A percentile compares a stretch with the other conserved stretches of the same genome.
phyloP scores from a whole-genome alignment of 2,797 vertebrate genomes.

The Phrynocephalus forsythii region DNA sequence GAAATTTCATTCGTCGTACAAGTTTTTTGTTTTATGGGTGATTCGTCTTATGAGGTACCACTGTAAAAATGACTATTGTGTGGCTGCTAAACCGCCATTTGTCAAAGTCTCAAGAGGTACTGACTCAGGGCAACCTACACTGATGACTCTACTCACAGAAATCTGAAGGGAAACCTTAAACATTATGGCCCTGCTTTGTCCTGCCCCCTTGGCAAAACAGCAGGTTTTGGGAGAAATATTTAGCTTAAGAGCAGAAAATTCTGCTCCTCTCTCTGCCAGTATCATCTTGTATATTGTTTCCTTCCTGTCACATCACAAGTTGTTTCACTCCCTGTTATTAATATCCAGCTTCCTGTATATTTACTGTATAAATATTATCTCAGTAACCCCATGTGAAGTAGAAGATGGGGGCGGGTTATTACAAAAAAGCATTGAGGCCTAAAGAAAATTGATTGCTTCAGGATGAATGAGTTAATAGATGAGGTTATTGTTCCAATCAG shows the following conservation, averaged over 20 bases:
- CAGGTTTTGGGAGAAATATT: neutral
- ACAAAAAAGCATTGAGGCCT: neutral
- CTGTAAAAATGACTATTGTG: too few species aligned
- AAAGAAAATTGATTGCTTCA: neutral
- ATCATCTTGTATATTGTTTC: neutral
- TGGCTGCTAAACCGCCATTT: neutral
- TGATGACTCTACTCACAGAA: neutral
- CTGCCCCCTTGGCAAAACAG: neutral
- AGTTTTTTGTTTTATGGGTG: too few species aligned
- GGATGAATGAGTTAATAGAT: neutral
- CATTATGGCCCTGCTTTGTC: neutral
- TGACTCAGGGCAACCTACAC: neutral
- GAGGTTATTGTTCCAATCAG: neutral
- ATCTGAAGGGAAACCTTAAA: neutral
- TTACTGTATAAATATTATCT: neutral
- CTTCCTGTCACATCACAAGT: neutral
- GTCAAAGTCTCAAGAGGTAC: neutral
- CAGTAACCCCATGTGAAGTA: neutral
- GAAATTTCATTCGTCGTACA: too few species aligned
- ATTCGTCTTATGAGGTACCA: too few species aligned
- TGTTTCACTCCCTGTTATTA: neutral
- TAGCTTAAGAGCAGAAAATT: neutral
- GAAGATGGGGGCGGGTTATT: neutral
- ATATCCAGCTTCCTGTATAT: neutral
- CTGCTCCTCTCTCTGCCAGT: neutral